Base-by-base conservation (phyloP, 1,140 invertebrate species). In the Oryzaephilus surinamensis region DNA sequence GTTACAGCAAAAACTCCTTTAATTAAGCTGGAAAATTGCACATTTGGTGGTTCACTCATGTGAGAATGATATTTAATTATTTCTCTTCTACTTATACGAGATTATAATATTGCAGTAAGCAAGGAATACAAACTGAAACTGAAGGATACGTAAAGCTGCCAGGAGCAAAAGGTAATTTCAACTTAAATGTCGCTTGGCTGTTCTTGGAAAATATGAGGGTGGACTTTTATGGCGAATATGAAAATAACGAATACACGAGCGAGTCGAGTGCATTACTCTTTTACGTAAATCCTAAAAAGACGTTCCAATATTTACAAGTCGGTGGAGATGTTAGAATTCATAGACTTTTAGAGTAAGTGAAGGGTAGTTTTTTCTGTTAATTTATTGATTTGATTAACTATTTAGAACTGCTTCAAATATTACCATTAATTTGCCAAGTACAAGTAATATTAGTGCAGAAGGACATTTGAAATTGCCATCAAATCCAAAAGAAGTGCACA, bases 391-490 rank as follows among this genome's bases (percentile, higher is more conserved):
- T 18, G 27, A 37, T 37, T 37, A 17, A 14, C 6, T 15, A 42
- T 52, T 29, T 43, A 58, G 69, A 46, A 70, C 73, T 39, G 71
- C 65, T 11, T 65, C 65, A 1, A 79, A 78, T 55, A 58, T 70
- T 3, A 71, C 71, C 6, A 50, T 74, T 14, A 63, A 64, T 3
- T 50, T 69, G 5, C 57, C 60, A 28, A 57, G 64, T 45, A 50
- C 63, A 8, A 59, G 68, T 16, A 66, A 70, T 15, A 48, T 74
- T 1, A 69, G 68, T 33, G 60, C 71, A 2, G 47, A 69, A 1
- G 59, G 74, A 1, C 65, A 69, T 42, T 54, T 76, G 1, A 69
- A 69, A 32, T 54, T 80, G 2, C 78, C 78, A 3, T 70, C 33
- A 17, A 37, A 44, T 16, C 40, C 74, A 30, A 67, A 75, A 39